Percentiles rank a stretch among this genome's conserved stretches.
Evolutionary conservation across 2,888 invertebrate species (phyloP).

Genomic region (Cordylochernes scorpioides): DNA sequence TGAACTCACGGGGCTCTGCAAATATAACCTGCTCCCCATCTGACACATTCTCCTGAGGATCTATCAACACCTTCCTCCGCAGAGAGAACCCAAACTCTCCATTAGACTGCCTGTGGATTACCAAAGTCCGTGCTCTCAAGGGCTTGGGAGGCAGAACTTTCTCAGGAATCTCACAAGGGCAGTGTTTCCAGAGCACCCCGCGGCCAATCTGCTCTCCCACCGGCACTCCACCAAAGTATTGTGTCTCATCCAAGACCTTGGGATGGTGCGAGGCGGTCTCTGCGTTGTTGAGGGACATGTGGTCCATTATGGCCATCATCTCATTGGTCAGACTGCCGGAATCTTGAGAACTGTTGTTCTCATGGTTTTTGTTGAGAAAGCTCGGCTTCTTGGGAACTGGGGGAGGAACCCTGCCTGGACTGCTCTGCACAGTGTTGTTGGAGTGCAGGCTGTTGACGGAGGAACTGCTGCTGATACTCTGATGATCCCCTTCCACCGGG

Average conservation of each 20-base stretch:
- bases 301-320: constrained; percentile 11
- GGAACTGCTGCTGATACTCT: constrained; percentile 45
- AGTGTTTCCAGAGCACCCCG: constrained; percentile 13
- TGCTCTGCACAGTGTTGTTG: constrained; percentile 12
- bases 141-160: constrained; percentile 16
- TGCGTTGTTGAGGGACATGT: constrained; percentile 5
- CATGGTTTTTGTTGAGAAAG: constrained; percentile 56
- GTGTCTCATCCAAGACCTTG: no score
- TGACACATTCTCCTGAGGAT: constrained; percentile 14
- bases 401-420: constrained; percentile 18
- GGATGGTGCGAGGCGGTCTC: constrained; percentile 1
- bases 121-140: constrained; percentile 36
- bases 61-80: constrained; percentile 52
- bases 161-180: constrained; percentile 18
- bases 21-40: constrained; percentile 43
- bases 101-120: constrained; percentile 36
- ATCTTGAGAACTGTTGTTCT: constrained; percentile 27
- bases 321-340: constrained; percentile 32
- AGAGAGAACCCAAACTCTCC: constrained; percentile 84
- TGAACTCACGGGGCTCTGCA: constrained; percentile 60
- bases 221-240: no score
- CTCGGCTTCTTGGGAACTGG: constrained; percentile 46
- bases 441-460: no score
- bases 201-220: constrained; percentile 11
- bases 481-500: constrained; percentile 8